A percentile compares a stretch with the other conserved stretches of the same genome.
phyloP scores from a whole-genome alignment of 1,140 invertebrate species.

The Zaprionus africanus region DNA sequence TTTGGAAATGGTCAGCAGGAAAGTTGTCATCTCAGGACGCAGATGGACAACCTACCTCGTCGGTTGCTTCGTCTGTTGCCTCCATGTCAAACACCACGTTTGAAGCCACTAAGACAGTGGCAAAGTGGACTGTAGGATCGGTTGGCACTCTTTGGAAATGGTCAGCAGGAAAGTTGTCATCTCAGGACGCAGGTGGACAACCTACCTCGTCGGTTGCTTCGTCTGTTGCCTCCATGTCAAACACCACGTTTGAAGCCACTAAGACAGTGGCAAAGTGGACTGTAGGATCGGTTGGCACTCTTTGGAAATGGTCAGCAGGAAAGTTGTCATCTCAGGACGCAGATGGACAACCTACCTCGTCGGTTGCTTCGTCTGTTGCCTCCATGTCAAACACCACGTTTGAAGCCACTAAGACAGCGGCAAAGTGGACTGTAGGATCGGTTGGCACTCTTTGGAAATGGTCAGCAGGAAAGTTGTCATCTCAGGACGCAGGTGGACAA shows the following conservation, averaged over 20 bases:
- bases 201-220: not conserved
- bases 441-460: not conserved
- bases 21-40: conserved; percentile 4
- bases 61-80: not conserved
- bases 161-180: not conserved
- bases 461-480: not conserved
- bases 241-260: not conserved
- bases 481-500: not conserved
- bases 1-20: not conserved
- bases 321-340: not conserved
- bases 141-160: not conserved
- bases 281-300: not conserved
- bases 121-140: not conserved
- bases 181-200: not conserved
- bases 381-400: not conserved
- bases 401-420: not conserved
- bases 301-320: not conserved
- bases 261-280: not conserved
- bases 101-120: not conserved
- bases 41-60: not conserved
- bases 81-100: not conserved
- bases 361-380: not conserved
- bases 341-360: no score
- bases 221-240: not conserved
- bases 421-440: not conserved